Evolutionary conservation across 2,888 invertebrate species (phyloP).

Genomic region (Dascillus cervinus): DNA sequence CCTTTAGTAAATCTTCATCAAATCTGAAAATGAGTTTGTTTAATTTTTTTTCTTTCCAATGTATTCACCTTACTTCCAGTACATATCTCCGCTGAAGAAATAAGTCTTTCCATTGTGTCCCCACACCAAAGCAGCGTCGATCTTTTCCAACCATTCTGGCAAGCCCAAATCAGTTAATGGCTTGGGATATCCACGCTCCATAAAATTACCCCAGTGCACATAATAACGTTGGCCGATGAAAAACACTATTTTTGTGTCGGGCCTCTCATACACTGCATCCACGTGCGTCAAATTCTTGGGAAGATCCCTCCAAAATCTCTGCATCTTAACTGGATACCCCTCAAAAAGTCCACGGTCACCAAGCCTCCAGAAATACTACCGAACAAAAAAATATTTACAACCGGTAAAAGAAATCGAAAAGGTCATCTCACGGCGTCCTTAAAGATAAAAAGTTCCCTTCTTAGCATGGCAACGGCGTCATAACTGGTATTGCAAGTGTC

Average conservation of each 20-base stretch:
- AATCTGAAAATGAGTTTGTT: conserved; percentile 44
- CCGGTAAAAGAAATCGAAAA: background rate
- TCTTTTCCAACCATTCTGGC: conserved; percentile 63
- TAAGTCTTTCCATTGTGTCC: conserved; percentile 89
- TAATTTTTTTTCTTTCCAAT: conserved; percentile 4
- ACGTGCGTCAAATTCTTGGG: conserved; percentile 74
- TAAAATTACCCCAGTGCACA: conserved; percentile 66
- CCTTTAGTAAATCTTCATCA: conserved; percentile 66
- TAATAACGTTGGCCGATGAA: conserved; percentile 74
- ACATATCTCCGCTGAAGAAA: conserved; percentile 78
- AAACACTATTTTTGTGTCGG: conserved; percentile 83
- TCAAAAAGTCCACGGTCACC: conserved; percentile 61
- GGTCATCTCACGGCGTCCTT: conserved; percentile 66
- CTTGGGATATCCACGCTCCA: conserved; percentile 67
- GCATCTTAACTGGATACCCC: conserved; percentile 76
- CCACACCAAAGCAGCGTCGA: conserved; percentile 93
- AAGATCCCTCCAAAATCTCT: conserved; percentile 69
- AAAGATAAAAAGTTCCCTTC: conserved; percentile 85
- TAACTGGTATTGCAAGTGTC: conserved; percentile 82
- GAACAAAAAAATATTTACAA: conserved; percentile 33
- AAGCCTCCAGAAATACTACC: conserved; percentile 86
- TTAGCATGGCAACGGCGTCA: conserved; percentile 86
- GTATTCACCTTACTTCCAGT: conserved; percentile 63
- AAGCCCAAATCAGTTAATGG: conserved; percentile 72
- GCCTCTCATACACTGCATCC: conserved; percentile 90